Conservation (phyloP, 2,888 invertebrate genomes). For the Baronia brevicornis region DNA sequence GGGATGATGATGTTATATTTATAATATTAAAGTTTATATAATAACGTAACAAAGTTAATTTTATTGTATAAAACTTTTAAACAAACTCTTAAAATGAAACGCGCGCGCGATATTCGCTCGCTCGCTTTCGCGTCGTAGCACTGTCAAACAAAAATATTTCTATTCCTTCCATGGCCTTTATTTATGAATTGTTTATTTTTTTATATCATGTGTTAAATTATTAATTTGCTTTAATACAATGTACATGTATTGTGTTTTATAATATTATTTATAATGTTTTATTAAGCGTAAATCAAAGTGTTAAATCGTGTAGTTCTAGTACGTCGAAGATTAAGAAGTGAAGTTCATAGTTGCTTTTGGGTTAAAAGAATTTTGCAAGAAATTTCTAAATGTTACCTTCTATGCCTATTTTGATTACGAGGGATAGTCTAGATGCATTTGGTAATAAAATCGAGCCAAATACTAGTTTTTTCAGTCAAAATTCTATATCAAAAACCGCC, state of each 20-base stretch:
- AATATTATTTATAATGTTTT: slow-evolving; percentile 22
- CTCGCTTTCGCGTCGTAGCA: slow-evolving; percentile 42
- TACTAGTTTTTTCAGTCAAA: slow-evolving; percentile 56
- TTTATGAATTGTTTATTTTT: slow-evolving; percentile 34
- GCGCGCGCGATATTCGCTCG: slow-evolving; percentile 33
- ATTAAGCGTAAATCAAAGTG: slow-evolving; percentile 33
- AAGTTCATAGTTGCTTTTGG: slow-evolving; percentile 27
- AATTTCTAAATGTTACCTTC: slow-evolving; percentile 69
- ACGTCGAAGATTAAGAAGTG: slow-evolving; percentile 17
- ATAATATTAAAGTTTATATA: slow-evolving; percentile 1
- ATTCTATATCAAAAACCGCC: slow-evolving; percentile 39
- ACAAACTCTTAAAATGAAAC: slow-evolving; percentile 39
- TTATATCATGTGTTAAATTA: slow-evolving; percentile 30
- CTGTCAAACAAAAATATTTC: slow-evolving; percentile 60
- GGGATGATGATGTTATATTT: no score
- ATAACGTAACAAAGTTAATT: slow-evolving; percentile 1
- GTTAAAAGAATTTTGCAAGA: slow-evolving; percentile 32
- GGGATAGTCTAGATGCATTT: slow-evolving; percentile 69
- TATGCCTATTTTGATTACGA: slow-evolving; percentile 65
- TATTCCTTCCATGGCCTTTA: slow-evolving; percentile 40
- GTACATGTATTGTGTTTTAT: slow-evolving; percentile 14
- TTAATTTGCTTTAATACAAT: slow-evolving; percentile 26
- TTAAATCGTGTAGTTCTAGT: slow-evolving; percentile 25
- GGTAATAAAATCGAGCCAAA: slow-evolving; percentile 64
- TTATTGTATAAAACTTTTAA: slow-evolving; percentile 5